Conservation (phyloP, 2,113 vertebrate species). For the Xyrauchen texanus region DNA sequence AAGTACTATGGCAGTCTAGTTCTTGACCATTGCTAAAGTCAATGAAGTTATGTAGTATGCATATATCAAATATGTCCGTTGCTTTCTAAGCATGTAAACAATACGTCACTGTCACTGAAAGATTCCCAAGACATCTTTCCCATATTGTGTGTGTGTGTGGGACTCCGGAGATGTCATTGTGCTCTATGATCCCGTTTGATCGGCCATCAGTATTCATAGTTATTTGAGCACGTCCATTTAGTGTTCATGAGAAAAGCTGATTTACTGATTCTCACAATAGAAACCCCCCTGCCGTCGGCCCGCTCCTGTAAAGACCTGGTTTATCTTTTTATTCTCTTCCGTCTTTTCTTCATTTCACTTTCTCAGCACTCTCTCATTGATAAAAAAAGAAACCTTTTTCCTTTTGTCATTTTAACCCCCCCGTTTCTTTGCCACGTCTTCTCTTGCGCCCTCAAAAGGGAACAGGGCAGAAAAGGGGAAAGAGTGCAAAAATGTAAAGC, state of each 20-base stretch:
- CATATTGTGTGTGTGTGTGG: slow-evolving; percentile 6
- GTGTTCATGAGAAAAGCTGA: slow-evolving; percentile 77
- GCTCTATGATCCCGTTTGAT: slow-evolving; percentile 54
- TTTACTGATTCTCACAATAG: slow-evolving; percentile 78
- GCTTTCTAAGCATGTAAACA: too few species aligned
- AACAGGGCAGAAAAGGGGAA: slow-evolving; percentile 63
- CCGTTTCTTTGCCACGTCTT: slow-evolving; percentile 55
- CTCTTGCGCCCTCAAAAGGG: slow-evolving; percentile 66
- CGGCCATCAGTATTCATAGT: slow-evolving; percentile 73
- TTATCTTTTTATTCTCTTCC: slow-evolving; percentile 71
- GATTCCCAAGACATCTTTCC: neutral
- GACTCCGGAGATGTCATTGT: slow-evolving; percentile 54
- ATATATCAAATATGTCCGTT: too few species aligned
- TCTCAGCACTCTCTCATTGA: slow-evolving; percentile 76
- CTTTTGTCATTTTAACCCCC: slow-evolving; percentile 58
- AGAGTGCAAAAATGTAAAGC: slow-evolving; percentile 80
- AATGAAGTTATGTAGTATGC: too few species aligned
- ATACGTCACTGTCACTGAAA: too few species aligned
- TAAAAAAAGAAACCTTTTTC: slow-evolving; percentile 76
- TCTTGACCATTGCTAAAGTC: too few species aligned
- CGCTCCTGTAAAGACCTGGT: slow-evolving; percentile 76
- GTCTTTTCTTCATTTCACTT: slow-evolving; percentile 57
- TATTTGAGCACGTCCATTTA: slow-evolving; percentile 75
- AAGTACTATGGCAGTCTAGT: too few species aligned
- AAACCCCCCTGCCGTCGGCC: slow-evolving; percentile 46